Percentiles rank a stretch among this genome's conserved stretches.
Evolutionary conservation across 2,113 vertebrate species (phyloP).

Genomic region (Nothobranchius kuhntae): DNA sequence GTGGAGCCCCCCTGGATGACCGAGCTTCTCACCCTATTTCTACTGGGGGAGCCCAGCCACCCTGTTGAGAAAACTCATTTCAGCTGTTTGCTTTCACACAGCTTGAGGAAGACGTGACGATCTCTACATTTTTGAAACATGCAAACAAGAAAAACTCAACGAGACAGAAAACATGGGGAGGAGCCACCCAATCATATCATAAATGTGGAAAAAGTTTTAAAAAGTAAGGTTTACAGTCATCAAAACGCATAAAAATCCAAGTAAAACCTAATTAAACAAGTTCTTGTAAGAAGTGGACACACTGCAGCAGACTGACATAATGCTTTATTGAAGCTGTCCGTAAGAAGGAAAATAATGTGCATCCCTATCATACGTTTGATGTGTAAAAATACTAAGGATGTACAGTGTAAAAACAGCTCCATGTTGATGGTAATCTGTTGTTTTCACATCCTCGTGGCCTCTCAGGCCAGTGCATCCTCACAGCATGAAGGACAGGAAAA

Average conservation of each 20-base stretch:
- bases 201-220: no score
- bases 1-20: no score
- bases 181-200: no score
- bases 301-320: constrained; percentile 90
- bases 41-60: no score
- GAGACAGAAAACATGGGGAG: background rate
- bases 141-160: background rate
- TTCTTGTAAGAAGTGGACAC: constrained; percentile 21
- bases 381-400: constrained; percentile 99
- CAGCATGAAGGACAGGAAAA: constrained; percentile 59
- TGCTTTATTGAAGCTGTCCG: constrained; percentile 98
- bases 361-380: constrained; percentile 90
- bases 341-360: constrained; percentile 96
- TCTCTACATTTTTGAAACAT: background rate
- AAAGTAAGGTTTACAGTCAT: no score
- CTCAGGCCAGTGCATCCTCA: constrained; percentile 77
- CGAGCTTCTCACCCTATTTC: no score
- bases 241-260: background rate
- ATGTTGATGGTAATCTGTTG: constrained; percentile 81
- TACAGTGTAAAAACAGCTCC: constrained; percentile 95
- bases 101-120: no score
- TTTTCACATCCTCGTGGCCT: constrained; percentile 88
- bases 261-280: no score
- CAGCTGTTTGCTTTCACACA: no score
- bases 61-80: no score